Conservation (phyloP, 1,140 invertebrate genomes). For the Trachelipus rathkii region DNA sequence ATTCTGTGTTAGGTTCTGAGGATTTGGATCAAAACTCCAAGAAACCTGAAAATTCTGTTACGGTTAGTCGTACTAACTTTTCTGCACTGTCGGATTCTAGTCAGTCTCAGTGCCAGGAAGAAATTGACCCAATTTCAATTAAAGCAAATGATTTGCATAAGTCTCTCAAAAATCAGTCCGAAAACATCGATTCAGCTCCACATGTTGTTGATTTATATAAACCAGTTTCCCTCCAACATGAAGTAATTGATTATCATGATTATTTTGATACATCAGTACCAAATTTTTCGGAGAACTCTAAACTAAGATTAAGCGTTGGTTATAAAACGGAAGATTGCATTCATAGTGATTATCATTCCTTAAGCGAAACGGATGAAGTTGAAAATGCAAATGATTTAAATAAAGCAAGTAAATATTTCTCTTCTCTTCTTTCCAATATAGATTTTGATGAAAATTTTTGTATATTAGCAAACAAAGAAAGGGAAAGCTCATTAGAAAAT, state of each 20-base stretch:
- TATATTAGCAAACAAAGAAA: not conserved
- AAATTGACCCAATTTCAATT: too few species aligned
- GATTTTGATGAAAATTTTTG: constrained; percentile 11
- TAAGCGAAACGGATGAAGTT: not conserved
- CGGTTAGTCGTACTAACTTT: too few species aligned
- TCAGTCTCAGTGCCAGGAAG: too few species aligned
- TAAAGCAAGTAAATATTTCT: not conserved
- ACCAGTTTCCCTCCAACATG: not conserved
- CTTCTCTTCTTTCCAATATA: not conserved
- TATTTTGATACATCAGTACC: not conserved
- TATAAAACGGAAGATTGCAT: not conserved
- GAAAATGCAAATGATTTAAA: not conserved
- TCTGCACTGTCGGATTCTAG: too few species aligned
- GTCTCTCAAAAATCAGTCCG: too few species aligned
- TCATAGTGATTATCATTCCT: not conserved
- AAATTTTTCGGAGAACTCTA: not conserved
- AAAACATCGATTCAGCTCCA: too few species aligned
- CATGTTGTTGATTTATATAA: not conserved
- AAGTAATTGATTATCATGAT: not conserved
- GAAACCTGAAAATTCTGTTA: too few species aligned
- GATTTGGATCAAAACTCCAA: too few species aligned
- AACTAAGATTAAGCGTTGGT: not conserved
- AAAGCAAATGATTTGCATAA: too few species aligned
- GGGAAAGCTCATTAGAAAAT: not conserved
- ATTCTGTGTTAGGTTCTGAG: too few species aligned